These are phyloP conservation scores for Isoperla grammatica DNA, from an alignment of 2,888 invertebrate species.

Conservation along the genomic window DNA sequence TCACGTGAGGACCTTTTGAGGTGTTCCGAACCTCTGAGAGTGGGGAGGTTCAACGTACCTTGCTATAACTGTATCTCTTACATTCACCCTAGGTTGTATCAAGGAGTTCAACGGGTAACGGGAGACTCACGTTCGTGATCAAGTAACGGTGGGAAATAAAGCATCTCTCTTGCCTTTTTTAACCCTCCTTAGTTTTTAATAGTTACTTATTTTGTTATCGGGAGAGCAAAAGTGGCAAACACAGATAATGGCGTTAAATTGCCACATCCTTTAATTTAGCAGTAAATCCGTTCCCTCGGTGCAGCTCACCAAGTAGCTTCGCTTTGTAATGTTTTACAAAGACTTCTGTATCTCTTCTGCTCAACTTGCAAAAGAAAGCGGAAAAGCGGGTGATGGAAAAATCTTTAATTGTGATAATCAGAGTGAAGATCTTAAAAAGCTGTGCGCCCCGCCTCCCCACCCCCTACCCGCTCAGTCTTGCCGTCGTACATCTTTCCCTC, in stretches of 20 bases:
- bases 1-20: no score
- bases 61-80: no score
- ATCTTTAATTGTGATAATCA: constrained; percentile 31
- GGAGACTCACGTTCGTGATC: no score
- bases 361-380: constrained; percentile 10
- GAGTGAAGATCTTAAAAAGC: constrained; percentile 16
- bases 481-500: not conserved
- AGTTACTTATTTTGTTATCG: constrained; percentile 2
- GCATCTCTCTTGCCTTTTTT: no score
- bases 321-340: constrained; percentile 8
- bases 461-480: not conserved
- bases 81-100: no score
- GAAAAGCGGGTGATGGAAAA: constrained; percentile 26
- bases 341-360: constrained; percentile 8
- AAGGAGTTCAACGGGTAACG: no score
- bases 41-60: no score
- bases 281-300: not conserved
- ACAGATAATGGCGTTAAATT: constrained; percentile 5
- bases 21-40: no score
- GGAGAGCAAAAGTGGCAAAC: constrained; percentile 7
- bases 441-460: not conserved
- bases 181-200: no score
- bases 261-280: constrained; percentile 18
- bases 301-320: constrained; percentile 4
- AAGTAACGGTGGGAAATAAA: no score